phyloP scores from a whole-genome alignment of 1,140 invertebrate species.

The Lasioglossum baleicum region DNA sequence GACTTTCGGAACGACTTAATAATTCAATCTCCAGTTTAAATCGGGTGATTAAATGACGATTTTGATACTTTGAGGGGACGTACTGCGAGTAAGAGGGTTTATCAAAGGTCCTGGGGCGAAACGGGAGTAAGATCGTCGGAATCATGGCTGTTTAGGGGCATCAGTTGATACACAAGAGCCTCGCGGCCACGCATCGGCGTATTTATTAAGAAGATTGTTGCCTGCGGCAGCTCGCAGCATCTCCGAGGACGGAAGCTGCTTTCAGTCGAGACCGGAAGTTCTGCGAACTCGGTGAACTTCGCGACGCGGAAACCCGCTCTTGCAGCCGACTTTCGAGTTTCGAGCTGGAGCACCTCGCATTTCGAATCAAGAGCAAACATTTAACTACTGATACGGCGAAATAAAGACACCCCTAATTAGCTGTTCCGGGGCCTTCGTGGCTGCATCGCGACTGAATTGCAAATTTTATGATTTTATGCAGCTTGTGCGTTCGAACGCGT shows the following conservation, averaged over 20 bases:
- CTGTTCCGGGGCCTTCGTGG: background rate
- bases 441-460: too few relatives aligned
- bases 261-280: conserved; percentile 45
- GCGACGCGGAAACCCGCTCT: conserved; percentile 3
- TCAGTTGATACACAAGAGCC: conserved; percentile 10
- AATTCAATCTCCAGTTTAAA: too few relatives aligned
- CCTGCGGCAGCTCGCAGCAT: background rate
- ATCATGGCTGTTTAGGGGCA: background rate
- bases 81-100: too few relatives aligned
- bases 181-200: conserved; percentile 45
- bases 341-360: conserved; percentile 4
- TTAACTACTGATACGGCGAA: conserved; percentile 41
- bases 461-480: too few relatives aligned
- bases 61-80: too few relatives aligned
- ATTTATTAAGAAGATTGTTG: conserved; percentile 43
- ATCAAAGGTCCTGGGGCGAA: too few relatives aligned
- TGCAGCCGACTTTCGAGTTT: conserved; percentile 32
- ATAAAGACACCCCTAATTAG: conserved; percentile 25
- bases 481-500: too few relatives aligned
- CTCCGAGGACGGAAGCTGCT: conserved; percentile 37
- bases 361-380: conserved; percentile 51
- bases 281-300: conserved; percentile 37
- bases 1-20: too few relatives aligned
- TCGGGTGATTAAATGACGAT: too few relatives aligned
- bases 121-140: too few relatives aligned